Percentiles rank a stretch among this genome's conserved stretches.
These are phyloP conservation scores for Ceryle rudis DNA, from an alignment of 2,797 vertebrate genomes.

Conservation along the genomic window DNA sequence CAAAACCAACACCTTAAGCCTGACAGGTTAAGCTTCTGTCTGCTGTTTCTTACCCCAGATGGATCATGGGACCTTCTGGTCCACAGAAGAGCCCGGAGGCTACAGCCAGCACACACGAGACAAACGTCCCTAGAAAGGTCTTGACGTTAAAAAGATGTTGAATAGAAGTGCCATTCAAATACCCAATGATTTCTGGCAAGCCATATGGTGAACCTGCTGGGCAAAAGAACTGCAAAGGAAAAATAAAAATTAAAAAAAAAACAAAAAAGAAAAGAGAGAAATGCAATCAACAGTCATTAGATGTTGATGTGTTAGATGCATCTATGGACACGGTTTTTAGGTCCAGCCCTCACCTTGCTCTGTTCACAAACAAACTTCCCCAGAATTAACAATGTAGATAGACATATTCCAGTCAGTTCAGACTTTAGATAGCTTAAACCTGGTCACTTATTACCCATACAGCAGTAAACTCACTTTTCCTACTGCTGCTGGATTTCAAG, in stretches of 20 bases:
- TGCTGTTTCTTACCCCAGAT: constrained; percentile 48
- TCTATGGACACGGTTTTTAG: background rate
- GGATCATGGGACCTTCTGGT: constrained; percentile 64
- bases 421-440: background rate
- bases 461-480: background rate
- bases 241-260: background rate
- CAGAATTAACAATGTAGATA: background rate
- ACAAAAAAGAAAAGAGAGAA: background rate
- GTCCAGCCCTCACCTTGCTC: background rate
- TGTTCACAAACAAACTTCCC: background rate
- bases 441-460: rapidly evolving
- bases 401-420: background rate
- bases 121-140: constrained; percentile 53
- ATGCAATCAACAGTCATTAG: background rate
- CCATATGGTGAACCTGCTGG: constrained; percentile 19
- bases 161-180: constrained; percentile 61
- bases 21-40: background rate
- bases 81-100: constrained; percentile 60
- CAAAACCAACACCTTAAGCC: background rate
- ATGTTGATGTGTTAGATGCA: background rate
- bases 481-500: background rate
- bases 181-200: constrained; percentile 65
- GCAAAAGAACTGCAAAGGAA: constrained; percentile 36
- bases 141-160: constrained; percentile 66
- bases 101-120: constrained; percentile 59